These are phyloP conservation scores for Coenobita brevimanus DNA, from an alignment of 1,140 invertebrate genomes.

Conservation along the genomic window DNA sequence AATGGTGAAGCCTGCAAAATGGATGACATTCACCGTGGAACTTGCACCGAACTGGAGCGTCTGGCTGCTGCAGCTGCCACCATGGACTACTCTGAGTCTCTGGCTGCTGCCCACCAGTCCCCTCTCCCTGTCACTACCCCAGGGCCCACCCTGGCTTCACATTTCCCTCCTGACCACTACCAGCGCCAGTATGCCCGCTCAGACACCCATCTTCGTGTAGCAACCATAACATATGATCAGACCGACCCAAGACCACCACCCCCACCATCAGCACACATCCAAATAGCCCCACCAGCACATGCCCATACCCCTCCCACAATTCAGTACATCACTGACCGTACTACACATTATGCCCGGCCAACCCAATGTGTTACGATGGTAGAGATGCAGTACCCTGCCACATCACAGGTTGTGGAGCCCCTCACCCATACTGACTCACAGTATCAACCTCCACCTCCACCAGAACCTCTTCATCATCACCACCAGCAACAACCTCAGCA, in stretches of 20 bases:
- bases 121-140: conserved; percentile 33
- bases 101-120: conserved; percentile 39
- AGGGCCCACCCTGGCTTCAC: conserved; percentile 18
- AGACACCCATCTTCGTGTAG: conserved; percentile 26
- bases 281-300: conserved; percentile 51
- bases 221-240: conserved; percentile 49
- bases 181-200: conserved; percentile 29
- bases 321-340: conserved; percentile 48
- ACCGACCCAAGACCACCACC: conserved; percentile 1
- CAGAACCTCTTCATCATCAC: conserved; percentile 1
- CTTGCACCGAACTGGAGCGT: conserved; percentile 55
- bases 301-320: conserved; percentile 46
- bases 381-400: conserved; percentile 44
- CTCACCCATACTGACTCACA: conserved; percentile 38
- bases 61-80: conserved; percentile 58
- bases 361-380: conserved; percentile 42
- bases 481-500: neutral
- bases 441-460: conserved; percentile 32
- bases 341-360: conserved; percentile 30
- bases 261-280: conserved; percentile 45
- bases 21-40: conserved; percentile 50
- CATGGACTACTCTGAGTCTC: conserved; percentile 59
- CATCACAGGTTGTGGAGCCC: neutral
- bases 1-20: conserved; percentile 5
- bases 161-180: conserved; percentile 48